Evolutionary conservation across 23 tunicate genomes (phyloP), one percentile per base, ranked within the genome.

Genomic region (Ciona savignyi): DNA sequence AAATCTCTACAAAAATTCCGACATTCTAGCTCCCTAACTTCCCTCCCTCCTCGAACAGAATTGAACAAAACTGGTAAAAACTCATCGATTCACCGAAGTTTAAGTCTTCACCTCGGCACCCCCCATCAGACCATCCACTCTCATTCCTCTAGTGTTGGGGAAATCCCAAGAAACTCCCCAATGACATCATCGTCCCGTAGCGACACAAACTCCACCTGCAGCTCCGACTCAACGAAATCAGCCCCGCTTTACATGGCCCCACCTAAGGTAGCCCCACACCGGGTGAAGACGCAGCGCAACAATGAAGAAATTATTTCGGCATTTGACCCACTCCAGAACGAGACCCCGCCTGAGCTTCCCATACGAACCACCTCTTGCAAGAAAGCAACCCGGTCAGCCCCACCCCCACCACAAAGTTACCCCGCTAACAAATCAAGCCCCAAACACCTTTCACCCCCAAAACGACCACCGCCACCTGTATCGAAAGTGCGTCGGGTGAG

Each of bases 401-500:
- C 87, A 26, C 87, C 79, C 29, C 66, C 78, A 19, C 87, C 87
- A 3, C 9, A 29, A 1, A 25, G 22, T 4, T 51, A 22, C 6
- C 49, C 78, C 21, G 69, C 6, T 11, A n/a, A n/a, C n/a, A n/a
- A n/a, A n/a, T 25, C 25, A 30, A 29, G 4, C 0, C 56, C 4
- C 11, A 30, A 70, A 33, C 35, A 62, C n/a, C 28, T 29, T n/a
- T 30, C 33, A 2, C 74, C 91, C 3, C 91, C 91, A 6, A 34
- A 11, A 27, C 63, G 84, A 49, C 91, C 91, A 0, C 91, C 74
- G 29, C 63, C 64, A 65, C 91, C 71, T 9, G 70, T n/a, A 25
- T 25, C 35, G 23, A 69, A 62, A 69, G 51, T 23, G 24, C 66
- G 60, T 29, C 67, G 28, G 60, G 60, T 68, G 9, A 31, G 31